phyloP scores from a whole-genome alignment of 2,797 vertebrate genomes.

The Neopelma chrysocephalum region DNA sequence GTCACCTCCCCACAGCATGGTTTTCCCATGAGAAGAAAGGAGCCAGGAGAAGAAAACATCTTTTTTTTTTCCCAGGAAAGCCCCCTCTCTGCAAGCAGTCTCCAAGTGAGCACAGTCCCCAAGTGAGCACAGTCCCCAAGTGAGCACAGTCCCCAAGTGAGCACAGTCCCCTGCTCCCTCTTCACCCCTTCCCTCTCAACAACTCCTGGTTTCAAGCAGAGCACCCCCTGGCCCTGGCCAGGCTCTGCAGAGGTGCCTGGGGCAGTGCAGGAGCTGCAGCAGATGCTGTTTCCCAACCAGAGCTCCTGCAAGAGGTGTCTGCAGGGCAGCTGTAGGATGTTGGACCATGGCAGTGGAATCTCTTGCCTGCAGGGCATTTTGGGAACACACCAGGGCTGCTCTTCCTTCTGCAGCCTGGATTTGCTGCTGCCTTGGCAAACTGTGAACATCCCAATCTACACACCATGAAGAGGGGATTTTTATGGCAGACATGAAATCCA shows the following conservation, averaged over 20 bases:
- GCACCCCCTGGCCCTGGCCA: not conserved
- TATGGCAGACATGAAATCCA: not conserved
- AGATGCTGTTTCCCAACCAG: not conserved
- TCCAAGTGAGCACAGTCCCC: accelerated
- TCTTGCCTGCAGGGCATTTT: not conserved
- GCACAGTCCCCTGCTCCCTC: accelerated
- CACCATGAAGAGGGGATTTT: accelerated
- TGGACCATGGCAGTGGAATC: not conserved
- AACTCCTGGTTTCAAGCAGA: not conserved
- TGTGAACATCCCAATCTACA: not conserved
- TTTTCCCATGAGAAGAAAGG: not conserved
- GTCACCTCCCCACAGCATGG: not conserved
- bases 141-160: accelerated
- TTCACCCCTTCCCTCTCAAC: accelerated
- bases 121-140: accelerated
- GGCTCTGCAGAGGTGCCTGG: not conserved
- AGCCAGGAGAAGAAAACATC: accelerated
- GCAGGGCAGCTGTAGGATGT: not conserved
- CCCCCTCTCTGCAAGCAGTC: not conserved
- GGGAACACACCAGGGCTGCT: not conserved
- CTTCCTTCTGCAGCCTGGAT: not conserved
- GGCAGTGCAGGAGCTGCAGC: not conserved
- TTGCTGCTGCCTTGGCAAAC: not conserved
- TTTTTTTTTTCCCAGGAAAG: not conserved
- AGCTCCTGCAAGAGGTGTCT: not conserved